These are phyloP conservation scores for Zaprionus vittiger DNA, from an alignment of 1,140 invertebrate genomes.

Conservation along the genomic window DNA sequence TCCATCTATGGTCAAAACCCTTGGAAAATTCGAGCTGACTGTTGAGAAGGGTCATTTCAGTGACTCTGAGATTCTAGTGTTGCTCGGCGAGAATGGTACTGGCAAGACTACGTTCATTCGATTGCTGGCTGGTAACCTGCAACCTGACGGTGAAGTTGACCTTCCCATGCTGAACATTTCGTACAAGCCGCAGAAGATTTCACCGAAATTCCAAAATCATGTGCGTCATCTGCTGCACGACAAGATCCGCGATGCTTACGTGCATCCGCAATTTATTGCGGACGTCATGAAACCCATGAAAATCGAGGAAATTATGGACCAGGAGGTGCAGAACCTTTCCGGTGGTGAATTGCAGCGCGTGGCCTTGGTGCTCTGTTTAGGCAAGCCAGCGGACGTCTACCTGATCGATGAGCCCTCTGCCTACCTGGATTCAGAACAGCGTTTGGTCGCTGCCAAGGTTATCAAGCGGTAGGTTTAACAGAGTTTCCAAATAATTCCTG, in stretches of 20 bases:
- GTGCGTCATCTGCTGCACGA: conserved; percentile 97
- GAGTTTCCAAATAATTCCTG: neutral
- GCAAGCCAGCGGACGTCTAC: conserved; percentile 99
- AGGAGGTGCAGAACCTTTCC: conserved; percentile 99
- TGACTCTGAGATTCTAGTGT: conserved; percentile 99
- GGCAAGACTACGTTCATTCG: conserved; percentile 99
- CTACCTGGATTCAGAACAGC: conserved; percentile 99
- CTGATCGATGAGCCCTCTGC: conserved; percentile 99
- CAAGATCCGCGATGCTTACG: conserved; percentile 98
- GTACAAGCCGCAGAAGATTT: conserved; percentile 99
- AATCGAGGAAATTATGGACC: conserved; percentile 99
- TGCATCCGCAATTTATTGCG: conserved; percentile 98
- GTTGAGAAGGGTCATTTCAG: conserved; percentile 98
- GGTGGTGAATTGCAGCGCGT: conserved; percentile 99
- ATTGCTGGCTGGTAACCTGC: conserved; percentile 98
- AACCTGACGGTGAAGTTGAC: conserved; percentile 93
- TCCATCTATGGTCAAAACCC: conserved; percentile 93
- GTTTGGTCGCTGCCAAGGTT: conserved; percentile 99
- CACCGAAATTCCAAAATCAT: conserved; percentile 97
- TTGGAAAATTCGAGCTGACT: conserved; percentile 93
- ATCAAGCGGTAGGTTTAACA: conserved; percentile 92
- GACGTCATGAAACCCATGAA: conserved; percentile 99
- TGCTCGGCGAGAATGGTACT: conserved; percentile 99
- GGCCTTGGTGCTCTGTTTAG: conserved; percentile 97
- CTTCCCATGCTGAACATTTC: conserved; percentile 98